Conservation (phyloP, 2,113 vertebrate species). For the Pan paniscus region DNA sequence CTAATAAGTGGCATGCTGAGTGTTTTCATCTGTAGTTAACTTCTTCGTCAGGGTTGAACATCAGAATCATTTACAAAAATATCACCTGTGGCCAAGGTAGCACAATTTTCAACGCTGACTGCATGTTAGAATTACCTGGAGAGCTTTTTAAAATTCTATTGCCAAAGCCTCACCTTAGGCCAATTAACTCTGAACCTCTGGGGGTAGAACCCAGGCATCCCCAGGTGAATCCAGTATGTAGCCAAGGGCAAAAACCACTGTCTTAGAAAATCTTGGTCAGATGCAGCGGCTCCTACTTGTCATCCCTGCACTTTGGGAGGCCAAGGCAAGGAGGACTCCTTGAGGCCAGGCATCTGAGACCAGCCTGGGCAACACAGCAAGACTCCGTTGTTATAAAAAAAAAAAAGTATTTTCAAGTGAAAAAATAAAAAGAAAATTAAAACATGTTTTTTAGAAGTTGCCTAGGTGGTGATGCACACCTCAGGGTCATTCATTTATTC, state of each 20-base stretch:
- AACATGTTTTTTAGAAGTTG: neutral
- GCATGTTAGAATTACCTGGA: accelerated
- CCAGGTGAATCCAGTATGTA: neutral
- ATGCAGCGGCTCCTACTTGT: too few relatives aligned
- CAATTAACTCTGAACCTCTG: neutral
- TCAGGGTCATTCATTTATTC: neutral
- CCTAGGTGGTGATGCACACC: neutral
- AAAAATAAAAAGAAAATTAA: neutral
- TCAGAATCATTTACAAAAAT: too few relatives aligned
- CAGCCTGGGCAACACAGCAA: too few relatives aligned
- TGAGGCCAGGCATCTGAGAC: too few relatives aligned
- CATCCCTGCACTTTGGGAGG: too few relatives aligned
- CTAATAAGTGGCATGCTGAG: too few relatives aligned
- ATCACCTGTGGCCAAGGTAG: accelerated
- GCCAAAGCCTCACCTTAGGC: neutral
- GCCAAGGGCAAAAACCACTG: too few relatives aligned
- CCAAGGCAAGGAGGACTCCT: too few relatives aligned
- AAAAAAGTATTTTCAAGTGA: too few relatives aligned
- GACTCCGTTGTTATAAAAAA: too few relatives aligned
- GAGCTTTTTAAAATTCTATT: neutral
- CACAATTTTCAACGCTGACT: neutral
- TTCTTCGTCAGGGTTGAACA: neutral
- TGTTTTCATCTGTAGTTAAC: neutral
- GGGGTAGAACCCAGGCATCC: neutral
- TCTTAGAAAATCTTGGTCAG: neutral